Conservation (phyloP, 2,888 invertebrate genomes). For the Volucella inanis region DNA sequence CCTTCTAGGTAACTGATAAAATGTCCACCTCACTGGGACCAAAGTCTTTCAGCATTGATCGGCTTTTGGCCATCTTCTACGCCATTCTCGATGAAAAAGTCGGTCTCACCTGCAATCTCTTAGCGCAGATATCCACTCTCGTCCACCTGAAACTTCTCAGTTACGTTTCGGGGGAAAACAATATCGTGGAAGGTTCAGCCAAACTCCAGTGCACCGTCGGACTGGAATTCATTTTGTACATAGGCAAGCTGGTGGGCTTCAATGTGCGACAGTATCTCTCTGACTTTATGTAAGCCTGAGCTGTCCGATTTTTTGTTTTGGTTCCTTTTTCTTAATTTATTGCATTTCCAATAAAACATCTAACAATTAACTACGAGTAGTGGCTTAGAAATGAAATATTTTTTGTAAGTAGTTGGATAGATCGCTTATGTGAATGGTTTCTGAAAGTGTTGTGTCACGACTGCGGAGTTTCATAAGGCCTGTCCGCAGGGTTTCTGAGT, state of each 20-base stretch:
- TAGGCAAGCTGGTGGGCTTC: conserved; percentile 90
- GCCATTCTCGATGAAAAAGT: conserved; percentile 93
- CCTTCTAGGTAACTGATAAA: conserved; percentile 83
- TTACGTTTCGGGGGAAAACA: conserved; percentile 88
- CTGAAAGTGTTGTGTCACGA: conserved; percentile 88
- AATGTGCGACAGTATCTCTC: conserved; percentile 90
- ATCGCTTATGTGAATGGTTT: conserved; percentile 88
- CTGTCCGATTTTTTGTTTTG: background rate
- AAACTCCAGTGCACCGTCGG: conserved; percentile 94
- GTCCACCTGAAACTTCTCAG: conserved; percentile 92
- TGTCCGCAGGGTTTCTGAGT: conserved; percentile 87
- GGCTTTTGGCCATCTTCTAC: conserved; percentile 94
- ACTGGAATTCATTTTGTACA: conserved; percentile 90
- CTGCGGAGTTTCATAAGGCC: conserved; percentile 88
- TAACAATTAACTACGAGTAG: conserved; percentile 35
- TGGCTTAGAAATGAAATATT: conserved; percentile 81
- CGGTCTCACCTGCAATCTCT: conserved; percentile 92
- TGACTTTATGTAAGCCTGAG: conserved; percentile 85
- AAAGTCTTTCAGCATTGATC: conserved; percentile 91
- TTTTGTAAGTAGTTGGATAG: conserved; percentile 86
- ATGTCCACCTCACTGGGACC: conserved; percentile 91
- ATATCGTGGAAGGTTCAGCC: conserved; percentile 88
- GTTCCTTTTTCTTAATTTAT: conserved; percentile 60
- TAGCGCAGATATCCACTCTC: conserved; percentile 93
- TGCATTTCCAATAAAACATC: conserved; percentile 44